Base-by-base conservation (phyloP, 2,113 vertebrate genomes). In the Lipotes vexillifer region DNA sequence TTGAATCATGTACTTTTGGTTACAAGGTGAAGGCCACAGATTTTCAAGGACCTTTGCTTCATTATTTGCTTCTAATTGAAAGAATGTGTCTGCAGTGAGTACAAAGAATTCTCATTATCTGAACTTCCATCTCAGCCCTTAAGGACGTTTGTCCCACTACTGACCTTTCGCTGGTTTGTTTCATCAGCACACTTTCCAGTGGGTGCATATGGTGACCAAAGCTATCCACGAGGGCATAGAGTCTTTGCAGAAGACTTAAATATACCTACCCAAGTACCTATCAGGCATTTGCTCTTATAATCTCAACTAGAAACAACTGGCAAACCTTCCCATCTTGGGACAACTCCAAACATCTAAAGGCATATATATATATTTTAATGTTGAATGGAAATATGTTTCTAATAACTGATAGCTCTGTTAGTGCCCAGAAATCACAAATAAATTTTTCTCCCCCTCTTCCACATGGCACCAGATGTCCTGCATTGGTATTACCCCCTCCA, bases 21-120 rank as follows among this genome's bases (percentile, higher is more conserved):
- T 75, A 61, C 66, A 92, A 97, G 78, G 87, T 49, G 75, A 94
- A 95, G 74, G 74, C 27, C 84, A 90, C 38, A 82, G 72, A 75
- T 81, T 96, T 84, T 89, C 29, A 89, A 92, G 52, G 83, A 92
- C 27, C 12, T 90, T 75, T 83, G 63, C 65, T 96, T 97, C 29
- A 2, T 80, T 92, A 74, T 84, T 94, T 92, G 57, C 74, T 92
- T 94, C 88, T 96, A 88, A 97, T 92, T 96, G 90, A 96, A 96
- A 94, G 95, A 87, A 59, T 68, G 20, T 88, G 75, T 92, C 84
- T 55, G 49, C 9, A 33, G 31, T 49, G 57, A 77, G 59, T 84
- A 94, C 17, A 93, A 92, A 97, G 68, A 77, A 25, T 88, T 95
- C 69, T 97, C 85, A 91, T 89, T 82, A 88, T 92, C 75, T 85